Conservation (phyloP, 2,888 invertebrate genomes). For the Rhagium mordax region DNA sequence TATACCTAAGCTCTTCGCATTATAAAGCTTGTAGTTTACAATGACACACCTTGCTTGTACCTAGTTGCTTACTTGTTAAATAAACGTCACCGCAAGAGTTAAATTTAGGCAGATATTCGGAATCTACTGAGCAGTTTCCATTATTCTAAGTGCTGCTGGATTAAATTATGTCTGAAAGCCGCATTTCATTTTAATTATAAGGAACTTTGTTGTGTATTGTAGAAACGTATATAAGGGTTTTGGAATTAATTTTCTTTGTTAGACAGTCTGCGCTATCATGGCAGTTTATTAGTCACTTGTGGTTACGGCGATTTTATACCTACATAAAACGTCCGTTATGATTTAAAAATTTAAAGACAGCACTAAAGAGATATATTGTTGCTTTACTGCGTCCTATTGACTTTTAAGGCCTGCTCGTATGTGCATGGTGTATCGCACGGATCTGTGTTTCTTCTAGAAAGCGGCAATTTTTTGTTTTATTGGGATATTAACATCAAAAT, state of each 20-base stretch:
- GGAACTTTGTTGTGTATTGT: conserved; percentile 49
- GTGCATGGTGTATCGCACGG: too few relatives aligned
- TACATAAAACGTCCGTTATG: conserved; percentile 4
- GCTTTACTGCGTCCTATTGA: background rate
- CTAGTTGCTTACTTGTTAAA: background rate
- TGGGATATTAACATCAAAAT: too few relatives aligned
- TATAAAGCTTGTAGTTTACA: background rate
- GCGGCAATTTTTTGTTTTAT: too few relatives aligned
- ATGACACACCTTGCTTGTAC: conserved; percentile 1
- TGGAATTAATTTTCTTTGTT: conserved; percentile 58
- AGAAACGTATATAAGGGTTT: conserved; percentile 50
- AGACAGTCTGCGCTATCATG: background rate
- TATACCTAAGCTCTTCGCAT: background rate
- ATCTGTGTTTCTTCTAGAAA: too few relatives aligned
- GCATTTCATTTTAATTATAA: conserved; percentile 62
- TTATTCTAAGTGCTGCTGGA: conserved; percentile 62
- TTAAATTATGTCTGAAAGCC: conserved; percentile 62
- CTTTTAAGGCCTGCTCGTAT: too few relatives aligned
- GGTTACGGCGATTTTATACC: conserved; percentile 2
- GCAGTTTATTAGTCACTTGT: conserved; percentile 20
- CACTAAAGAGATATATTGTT: background rate
- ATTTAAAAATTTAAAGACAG: background rate
- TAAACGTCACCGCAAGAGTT: conserved; percentile 15
- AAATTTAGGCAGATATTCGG: conserved; percentile 19
- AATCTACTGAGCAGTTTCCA: conserved; percentile 51